Evolutionary conservation across 1,140 invertebrate genomes (phyloP).

Genomic region (Drosophila lacteicornis): DNA sequence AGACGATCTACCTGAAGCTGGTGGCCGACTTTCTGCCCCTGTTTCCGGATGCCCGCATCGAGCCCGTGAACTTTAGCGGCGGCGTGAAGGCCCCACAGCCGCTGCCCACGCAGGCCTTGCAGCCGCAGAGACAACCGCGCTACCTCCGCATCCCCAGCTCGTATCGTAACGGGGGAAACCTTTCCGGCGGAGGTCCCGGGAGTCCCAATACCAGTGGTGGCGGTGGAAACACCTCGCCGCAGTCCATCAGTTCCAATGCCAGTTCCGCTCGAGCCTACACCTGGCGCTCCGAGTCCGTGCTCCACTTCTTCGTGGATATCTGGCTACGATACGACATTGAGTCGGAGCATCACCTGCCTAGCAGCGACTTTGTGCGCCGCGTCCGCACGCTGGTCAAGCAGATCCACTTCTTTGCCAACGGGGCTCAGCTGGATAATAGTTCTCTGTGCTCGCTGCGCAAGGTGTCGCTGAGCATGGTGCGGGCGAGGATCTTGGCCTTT

Average conservation of each 20-base stretch:
- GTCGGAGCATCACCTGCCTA: slow-evolving; percentile 85
- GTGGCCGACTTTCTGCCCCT: slow-evolving; percentile 94
- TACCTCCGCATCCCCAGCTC: slow-evolving; percentile 78
- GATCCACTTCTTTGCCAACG: slow-evolving; percentile 87
- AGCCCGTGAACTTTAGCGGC: slow-evolving; percentile 87
- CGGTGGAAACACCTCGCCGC: slow-evolving; percentile 79
- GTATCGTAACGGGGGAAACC: slow-evolving; percentile 65
- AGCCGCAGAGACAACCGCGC: slow-evolving; percentile 86
- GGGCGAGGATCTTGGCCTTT: slow-evolving; percentile 93
- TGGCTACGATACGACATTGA: slow-evolving; percentile 89
- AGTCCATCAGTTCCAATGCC: slow-evolving; percentile 35
- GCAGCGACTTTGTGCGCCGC: slow-evolving; percentile 88
- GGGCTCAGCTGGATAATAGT: slow-evolving; percentile 86
- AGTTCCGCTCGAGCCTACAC: slow-evolving; percentile 87
- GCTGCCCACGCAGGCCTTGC: slow-evolving; percentile 87
- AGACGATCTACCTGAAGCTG: slow-evolving; percentile 91
- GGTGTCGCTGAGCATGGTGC: slow-evolving; percentile 91
- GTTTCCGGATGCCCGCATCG: slow-evolving; percentile 87
- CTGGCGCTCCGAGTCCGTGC: slow-evolving; percentile 92
- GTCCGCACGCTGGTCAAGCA: slow-evolving; percentile 88
- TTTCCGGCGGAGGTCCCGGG: slow-evolving; percentile 52
- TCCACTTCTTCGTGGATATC: slow-evolving; percentile 93
- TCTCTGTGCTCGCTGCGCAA: slow-evolving; percentile 87
- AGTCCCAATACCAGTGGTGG: no score
- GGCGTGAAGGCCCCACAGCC: slow-evolving; percentile 88